These are phyloP conservation scores for Macrobrachium nipponense DNA, from an alignment of 1,140 invertebrate species.

Conservation along the genomic window DNA sequence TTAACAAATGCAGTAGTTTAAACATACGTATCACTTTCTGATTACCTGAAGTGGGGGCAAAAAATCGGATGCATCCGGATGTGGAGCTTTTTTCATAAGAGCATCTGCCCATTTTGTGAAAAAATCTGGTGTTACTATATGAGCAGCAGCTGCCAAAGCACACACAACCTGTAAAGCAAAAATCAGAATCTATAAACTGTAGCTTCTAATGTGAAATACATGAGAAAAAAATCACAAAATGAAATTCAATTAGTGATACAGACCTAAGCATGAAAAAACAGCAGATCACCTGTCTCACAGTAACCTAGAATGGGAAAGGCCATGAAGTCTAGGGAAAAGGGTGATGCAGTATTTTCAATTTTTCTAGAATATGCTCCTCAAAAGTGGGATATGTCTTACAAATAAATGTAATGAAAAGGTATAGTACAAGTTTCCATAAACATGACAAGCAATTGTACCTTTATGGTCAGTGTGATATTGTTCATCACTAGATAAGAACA, in stretches of 20 bases:
- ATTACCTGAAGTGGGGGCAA: conserved; percentile 31
- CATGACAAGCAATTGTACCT: background rate
- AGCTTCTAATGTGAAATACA: background rate
- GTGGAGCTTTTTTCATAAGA: conserved; percentile 1
- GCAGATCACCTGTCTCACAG: too few relatives aligned
- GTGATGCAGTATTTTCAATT: too few relatives aligned
- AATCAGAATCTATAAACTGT: background rate
- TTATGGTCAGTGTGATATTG: conserved; percentile 34
- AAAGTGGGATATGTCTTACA: background rate
- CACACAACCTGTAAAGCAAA: conserved; percentile 27
- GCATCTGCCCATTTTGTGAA: conserved; percentile 26
- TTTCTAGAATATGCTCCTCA: too few relatives aligned
- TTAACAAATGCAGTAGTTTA: background rate
- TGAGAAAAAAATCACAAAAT: background rate
- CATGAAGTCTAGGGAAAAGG: too few relatives aligned
- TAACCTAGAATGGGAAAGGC: too few relatives aligned
- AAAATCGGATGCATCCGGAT: conserved; percentile 23
- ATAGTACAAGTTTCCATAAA: background rate
- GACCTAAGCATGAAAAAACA: too few relatives aligned
- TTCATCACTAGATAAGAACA: conserved; percentile 41
- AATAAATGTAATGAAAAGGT: background rate
- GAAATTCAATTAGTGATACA: background rate
- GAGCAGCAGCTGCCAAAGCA: conserved; percentile 24
- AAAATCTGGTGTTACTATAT: conserved; percentile 42
- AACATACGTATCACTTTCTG: background rate